phyloP scores from a whole-genome alignment of 2,797 vertebrate species.

The Periophthalmus magnuspinnatus region DNA sequence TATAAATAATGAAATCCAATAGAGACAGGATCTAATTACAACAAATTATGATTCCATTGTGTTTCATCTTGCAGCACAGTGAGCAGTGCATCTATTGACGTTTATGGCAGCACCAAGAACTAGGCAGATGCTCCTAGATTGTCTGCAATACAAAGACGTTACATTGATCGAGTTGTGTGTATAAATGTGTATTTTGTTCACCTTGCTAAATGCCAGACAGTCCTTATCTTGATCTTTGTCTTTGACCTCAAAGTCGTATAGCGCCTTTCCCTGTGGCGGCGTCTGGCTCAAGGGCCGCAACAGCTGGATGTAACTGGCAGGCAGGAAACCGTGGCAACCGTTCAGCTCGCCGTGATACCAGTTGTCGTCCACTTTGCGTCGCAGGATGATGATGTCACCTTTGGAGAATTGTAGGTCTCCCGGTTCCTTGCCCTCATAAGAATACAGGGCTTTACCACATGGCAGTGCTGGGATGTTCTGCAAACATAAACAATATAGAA shows the following conservation, averaged over 20 bases:
- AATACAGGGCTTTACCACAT: slow-evolving; percentile 93
- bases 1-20: background rate
- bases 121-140: background rate
- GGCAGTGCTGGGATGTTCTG: slow-evolving; percentile 91
- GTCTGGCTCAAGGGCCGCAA: slow-evolving; percentile 90
- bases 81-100: background rate
- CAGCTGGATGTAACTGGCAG: slow-evolving; percentile 93
- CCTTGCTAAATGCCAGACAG: slow-evolving; percentile 97
- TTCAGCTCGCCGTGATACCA: slow-evolving; percentile 97
- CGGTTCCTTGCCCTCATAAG: slow-evolving; percentile 95
- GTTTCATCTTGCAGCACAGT: background rate
- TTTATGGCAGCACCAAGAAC: background rate
- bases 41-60: background rate
- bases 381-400: slow-evolving; percentile 94
- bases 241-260: slow-evolving; percentile 98
- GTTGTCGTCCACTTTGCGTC: slow-evolving; percentile 92
- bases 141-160: background rate
- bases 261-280: slow-evolving; percentile 93
- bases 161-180: background rate
- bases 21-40: background rate
- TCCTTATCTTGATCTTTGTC: slow-evolving; percentile 98
- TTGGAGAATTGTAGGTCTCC: slow-evolving; percentile 96
- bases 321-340: slow-evolving; percentile 92
- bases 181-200: slow-evolving; percentile 45
- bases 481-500: slow-evolving; percentile 31